Conservation (phyloP, 2,113 vertebrate genomes). For the Glareola pratincola region DNA sequence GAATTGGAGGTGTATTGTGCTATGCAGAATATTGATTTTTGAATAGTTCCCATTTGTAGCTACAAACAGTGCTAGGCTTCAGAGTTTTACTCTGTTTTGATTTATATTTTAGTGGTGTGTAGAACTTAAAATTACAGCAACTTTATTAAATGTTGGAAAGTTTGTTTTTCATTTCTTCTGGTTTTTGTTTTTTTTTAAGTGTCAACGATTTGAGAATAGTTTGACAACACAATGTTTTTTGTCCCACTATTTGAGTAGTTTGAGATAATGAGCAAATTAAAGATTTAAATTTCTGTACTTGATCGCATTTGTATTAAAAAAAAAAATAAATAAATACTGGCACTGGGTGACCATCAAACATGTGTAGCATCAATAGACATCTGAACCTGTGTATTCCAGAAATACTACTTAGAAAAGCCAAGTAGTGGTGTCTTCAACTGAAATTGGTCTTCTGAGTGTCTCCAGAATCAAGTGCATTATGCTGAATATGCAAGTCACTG, state of each 20-base stretch:
- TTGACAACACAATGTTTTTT: neutral
- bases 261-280: neutral
- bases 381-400: neutral
- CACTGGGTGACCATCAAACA: rapidly evolving
- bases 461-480: neutral
- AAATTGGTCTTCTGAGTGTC: neutral
- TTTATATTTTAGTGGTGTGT: neutral
- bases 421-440: neutral
- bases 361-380: rapidly evolving
- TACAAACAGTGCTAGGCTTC: neutral
- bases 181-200: neutral
- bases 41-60: neutral
- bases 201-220: neutral
- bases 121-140: neutral
- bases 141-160: neutral
- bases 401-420: neutral
- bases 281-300: neutral
- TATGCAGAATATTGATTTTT: neutral
- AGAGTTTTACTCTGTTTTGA: neutral
- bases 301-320: neutral
- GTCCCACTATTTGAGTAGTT: neutral
- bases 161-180: neutral
- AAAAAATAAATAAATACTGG: neutral
- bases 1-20: neutral
- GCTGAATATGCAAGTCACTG: neutral